A percentile compares a stretch with the other conserved stretches of the same genome.
Evolutionary conservation across 2,113 vertebrate species (phyloP).

Genomic region (Copsychus sechellarum): DNA sequence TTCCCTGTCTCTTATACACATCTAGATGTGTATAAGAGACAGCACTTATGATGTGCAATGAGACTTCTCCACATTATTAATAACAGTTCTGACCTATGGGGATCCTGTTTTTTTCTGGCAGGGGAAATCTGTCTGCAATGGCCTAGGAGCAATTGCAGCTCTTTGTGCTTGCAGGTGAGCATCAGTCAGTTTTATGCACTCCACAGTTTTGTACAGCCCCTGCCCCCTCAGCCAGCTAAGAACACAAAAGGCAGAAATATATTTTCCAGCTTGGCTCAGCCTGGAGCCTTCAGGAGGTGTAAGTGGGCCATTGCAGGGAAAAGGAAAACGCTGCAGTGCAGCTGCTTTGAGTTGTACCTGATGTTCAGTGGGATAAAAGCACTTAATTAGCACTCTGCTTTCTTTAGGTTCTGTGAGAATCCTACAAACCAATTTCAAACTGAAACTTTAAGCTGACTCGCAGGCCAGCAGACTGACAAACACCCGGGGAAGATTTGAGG

Average conservation of each 20-base stretch:
- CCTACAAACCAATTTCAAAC: neutral
- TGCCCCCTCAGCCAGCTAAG: neutral
- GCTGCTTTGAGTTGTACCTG: neutral
- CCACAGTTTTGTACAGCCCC: neutral
- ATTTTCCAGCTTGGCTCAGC: neutral
- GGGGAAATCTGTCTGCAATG: neutral
- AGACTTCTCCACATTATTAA: neutral
- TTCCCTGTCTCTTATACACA: no score
- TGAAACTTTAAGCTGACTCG: neutral
- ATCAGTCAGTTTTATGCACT: neutral
- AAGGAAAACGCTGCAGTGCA: neutral
- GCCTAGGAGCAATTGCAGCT: neutral
- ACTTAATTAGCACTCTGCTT: neutral
- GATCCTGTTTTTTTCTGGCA: neutral
- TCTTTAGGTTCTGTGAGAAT: neutral
- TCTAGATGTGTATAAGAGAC: no score
- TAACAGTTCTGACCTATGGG: neutral
- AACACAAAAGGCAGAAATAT: neutral
- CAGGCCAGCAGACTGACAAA: neutral
- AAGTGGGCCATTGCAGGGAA: neutral
- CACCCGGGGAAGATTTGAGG: neutral
- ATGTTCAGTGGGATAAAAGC: neutral
- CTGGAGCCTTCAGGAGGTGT: neutral
- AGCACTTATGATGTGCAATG: neutral
- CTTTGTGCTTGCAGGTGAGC: neutral